Evolutionary conservation across 1,140 invertebrate genomes (phyloP), one percentile per base, ranked within the genome.

Genomic region (Mesaphorura yosii): DNA sequence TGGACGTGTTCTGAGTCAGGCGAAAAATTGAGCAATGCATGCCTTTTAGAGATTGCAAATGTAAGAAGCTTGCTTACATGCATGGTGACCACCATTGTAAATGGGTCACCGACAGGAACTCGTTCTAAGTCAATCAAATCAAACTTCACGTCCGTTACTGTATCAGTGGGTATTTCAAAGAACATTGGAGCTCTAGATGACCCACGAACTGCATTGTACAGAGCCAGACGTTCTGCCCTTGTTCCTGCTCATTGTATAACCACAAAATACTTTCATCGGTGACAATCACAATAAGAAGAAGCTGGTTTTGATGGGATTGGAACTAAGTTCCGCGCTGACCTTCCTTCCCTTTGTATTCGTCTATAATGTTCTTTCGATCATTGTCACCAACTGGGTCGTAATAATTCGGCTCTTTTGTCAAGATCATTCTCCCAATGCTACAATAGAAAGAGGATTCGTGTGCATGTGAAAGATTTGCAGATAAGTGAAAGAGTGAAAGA

Each of bases 401-500:
- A 10, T 80, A 71, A 60, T 76, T 84, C 0, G 80, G 76, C 54
- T 76, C 75, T 70, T 88, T 88, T 0, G 86, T 88, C 2, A 85
- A 72, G 55, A 89, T 77, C 70, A 78, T 75, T 27, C 76, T 73
- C 1, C 85, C 85, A 62, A 88, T 78, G 58, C 83, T 86, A 64
- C 19, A 69, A 66, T 59, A 31, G 31, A n/a, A 10, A 10, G n/a
- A 34, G 10, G 10, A 10, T 34, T 34, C 40, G n/a, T n/a, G n/a
- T n/a, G n/a, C n/a, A n/a, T n/a, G n/a, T n/a, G n/a, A n/a, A n/a
- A n/a, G 25, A 25, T 42, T 42, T 17, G 40, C 23, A 25, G 23
- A 42, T 42, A 42, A 3, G 26, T 2, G 40, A n/a, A n/a, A n/a
- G n/a, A 42, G 26, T 25, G 40, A 25, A 42, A 42, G 23, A 40